Base-by-base conservation (phyloP, 2,888 invertebrate genomes). In the Eustalomyia histrio region DNA sequence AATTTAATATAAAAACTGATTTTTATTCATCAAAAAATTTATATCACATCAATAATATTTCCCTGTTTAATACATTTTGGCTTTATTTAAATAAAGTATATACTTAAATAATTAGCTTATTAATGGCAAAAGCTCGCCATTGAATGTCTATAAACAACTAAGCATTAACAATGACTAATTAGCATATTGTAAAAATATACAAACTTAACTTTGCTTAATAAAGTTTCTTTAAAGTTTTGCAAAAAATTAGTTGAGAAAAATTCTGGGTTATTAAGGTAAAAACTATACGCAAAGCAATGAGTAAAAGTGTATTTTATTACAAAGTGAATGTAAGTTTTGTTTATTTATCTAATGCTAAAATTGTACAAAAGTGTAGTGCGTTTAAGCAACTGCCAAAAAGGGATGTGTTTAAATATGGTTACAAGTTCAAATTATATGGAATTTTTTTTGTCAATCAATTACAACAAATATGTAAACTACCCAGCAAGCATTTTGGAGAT, bases 171-270 rank as follows among this genome's bases (percentile, higher is more conserved):
- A 47, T 47, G 43, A n/a, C 43, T 47, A 47, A 58, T 33, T 33
- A 33, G 57, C 33, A 58, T 29, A 33, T n/a, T 33, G 33, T n/a
- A 16, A 14, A 33, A 53, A 21, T n/a, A 17, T 18, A 29, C 29
- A 29, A 29, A 14, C n/a, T 7, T 33, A 55, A n/a, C 24, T 29
- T 29, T n/a, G 33, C 10, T 58, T 5, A 7, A 33, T 8, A n/a
- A 29, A 29, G 21, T 24, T 8, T 55, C 55, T 14, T 14, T 0
- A 21, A 18, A 24, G 55, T 58, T n/a, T 50, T 17, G 5, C 3
- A 14, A 39, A 50, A 17, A 33, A 39, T 65, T 65, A 50, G 17
- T 65, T 53, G 14, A 67, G 21, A 43, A 18, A 5, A 61, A 63
- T 43, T 61, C 18, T 35, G 14, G 12, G 21, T 43, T 43, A 39